A percentile compares a stretch with the other conserved stretches of the same genome.
Conservation (phyloP, 2,113 vertebrate genomes). For the Lynx canadensis region DNA sequence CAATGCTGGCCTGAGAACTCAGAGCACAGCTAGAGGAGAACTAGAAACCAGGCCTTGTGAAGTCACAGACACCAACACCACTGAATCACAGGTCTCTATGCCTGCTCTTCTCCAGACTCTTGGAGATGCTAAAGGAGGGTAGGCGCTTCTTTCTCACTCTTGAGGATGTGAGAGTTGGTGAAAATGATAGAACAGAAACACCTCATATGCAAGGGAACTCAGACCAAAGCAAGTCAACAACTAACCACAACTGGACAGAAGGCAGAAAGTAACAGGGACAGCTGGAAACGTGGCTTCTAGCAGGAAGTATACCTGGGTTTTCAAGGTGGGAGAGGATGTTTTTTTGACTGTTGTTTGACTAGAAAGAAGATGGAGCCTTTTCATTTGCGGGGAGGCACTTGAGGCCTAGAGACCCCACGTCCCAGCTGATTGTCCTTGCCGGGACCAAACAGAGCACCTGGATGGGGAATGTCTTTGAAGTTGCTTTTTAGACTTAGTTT, state of each 20-base stretch:
- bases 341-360: background rate
- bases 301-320: background rate
- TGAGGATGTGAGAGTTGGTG: background rate
- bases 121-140: background rate
- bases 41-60: background rate
- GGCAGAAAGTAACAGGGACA: background rate
- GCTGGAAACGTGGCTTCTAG: background rate
- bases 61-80: accelerated
- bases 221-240: background rate
- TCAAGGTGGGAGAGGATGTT: background rate
- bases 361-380: background rate
- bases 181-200: background rate
- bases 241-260: background rate
- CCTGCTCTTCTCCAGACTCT: background rate
- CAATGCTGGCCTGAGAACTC: background rate
- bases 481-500: background rate
- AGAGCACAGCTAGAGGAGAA: background rate
- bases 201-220: background rate
- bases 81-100: accelerated
- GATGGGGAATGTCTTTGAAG: background rate
- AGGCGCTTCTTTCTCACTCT: background rate
- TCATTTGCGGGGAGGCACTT: background rate
- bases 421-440: background rate
- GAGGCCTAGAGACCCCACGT: background rate
- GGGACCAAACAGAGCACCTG: background rate